A percentile compares a stretch with the other conserved stretches of the same genome.
Evolutionary conservation across 2,797 vertebrate species (phyloP).

Genomic region (Tarsius wallacei): DNA sequence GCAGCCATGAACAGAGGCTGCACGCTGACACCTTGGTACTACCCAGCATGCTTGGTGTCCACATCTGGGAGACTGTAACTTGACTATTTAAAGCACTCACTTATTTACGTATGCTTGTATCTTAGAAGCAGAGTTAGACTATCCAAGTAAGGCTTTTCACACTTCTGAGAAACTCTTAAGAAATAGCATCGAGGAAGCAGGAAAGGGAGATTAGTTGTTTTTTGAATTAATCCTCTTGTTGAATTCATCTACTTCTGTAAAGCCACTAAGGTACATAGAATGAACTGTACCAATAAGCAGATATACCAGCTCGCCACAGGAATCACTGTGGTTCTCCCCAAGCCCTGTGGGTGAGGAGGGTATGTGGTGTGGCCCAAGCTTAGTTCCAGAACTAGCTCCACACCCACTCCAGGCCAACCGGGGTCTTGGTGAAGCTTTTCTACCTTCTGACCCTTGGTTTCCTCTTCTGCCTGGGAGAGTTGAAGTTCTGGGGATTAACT

Average conservation of each 20-base stretch:
- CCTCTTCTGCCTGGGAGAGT: neutral
- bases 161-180: neutral
- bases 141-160: neutral
- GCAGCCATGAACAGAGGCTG: rapidly evolving
- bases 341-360: neutral
- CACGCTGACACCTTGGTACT: neutral
- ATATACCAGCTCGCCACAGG: neutral
- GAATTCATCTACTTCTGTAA: constrained; percentile 32
- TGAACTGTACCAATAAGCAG: neutral
- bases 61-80: neutral
- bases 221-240: neutral
- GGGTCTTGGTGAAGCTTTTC: neutral
- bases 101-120: constrained; percentile 14
- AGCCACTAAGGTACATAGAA: neutral
- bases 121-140: neutral
- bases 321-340: neutral
- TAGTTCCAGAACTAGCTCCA: no score
- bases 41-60: neutral
- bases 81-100: neutral
- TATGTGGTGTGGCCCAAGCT: no score
- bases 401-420: no score
- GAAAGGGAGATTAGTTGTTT: neutral
- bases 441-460: neutral
- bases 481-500: neutral
- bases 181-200: neutral